Evolutionary conservation across 2,113 vertebrate genomes (phyloP).

Genomic region (Procavia capensis): DNA sequence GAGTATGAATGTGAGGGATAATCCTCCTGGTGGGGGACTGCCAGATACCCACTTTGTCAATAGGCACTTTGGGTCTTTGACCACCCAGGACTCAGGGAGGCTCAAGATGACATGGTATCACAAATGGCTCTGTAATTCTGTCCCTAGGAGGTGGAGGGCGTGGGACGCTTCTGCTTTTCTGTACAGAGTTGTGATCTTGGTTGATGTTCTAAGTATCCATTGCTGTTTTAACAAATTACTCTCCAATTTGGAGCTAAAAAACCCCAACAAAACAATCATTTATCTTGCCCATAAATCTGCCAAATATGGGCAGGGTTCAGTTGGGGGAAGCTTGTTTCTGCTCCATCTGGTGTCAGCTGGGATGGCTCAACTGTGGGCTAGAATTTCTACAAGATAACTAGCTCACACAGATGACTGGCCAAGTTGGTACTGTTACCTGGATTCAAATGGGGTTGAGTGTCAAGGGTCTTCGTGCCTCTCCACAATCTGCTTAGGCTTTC

Average conservation of each 20-base stretch:
- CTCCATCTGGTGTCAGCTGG: background rate
- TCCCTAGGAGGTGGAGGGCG: background rate
- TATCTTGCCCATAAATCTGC: background rate
- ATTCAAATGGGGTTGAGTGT: background rate
- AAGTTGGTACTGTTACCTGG: background rate
- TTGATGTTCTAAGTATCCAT: background rate
- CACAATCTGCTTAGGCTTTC: background rate
- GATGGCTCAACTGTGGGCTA: background rate
- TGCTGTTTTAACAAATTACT: background rate
- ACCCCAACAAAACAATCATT: background rate
- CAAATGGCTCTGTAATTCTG: conserved; percentile 34
- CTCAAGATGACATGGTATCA: conserved; percentile 40
- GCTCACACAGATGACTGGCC: background rate
- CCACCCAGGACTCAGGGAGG: background rate
- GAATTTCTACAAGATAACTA: background rate
- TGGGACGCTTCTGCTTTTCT: conserved; percentile 4
- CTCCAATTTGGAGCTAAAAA: background rate
- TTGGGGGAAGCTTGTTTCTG: background rate
- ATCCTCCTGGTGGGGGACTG: background rate
- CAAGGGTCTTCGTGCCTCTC: background rate
- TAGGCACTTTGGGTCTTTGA: background rate
- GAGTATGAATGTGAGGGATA: background rate
- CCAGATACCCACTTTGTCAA: background rate
- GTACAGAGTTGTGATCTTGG: background rate
- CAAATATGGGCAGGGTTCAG: background rate